Evolutionary conservation across 2,113 vertebrate genomes (phyloP).

Genomic region (Catharus fuscescens): DNA sequence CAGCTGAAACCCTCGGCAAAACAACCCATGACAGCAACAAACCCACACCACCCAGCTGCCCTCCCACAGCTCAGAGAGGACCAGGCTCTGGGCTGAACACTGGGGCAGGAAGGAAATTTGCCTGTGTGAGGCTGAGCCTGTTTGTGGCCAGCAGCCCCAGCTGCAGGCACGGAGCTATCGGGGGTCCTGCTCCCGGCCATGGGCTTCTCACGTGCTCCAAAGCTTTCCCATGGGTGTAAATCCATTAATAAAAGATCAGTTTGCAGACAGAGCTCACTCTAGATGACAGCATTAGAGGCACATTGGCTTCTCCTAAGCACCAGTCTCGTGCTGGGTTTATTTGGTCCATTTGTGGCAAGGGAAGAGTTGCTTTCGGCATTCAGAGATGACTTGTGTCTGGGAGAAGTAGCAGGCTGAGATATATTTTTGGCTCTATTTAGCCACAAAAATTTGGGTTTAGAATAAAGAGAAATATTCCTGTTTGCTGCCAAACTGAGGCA

Average conservation of each 20-base stretch:
- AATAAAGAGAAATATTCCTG: conserved; percentile 37
- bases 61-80: background rate
- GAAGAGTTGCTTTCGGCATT: background rate
- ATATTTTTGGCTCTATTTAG: conserved; percentile 51
- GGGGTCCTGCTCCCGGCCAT: background rate
- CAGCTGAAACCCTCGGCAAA: accelerated
- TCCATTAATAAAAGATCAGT: conserved; percentile 9
- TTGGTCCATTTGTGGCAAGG: background rate
- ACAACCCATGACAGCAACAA: background rate
- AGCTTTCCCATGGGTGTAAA: background rate
- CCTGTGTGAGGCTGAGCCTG: background rate
- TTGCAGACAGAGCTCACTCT: background rate
- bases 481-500: conserved; percentile 42
- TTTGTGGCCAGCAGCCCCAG: background rate
- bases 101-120: background rate
- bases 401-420: background rate
- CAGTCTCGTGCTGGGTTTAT: conserved; percentile 48
- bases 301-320: conserved; percentile 26
- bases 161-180: accelerated
- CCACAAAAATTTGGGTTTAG: conserved; percentile 47
- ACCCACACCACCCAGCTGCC: background rate
- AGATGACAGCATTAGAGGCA: conserved; percentile 40
- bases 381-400: conserved; percentile 31
- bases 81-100: background rate
- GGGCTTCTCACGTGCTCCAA: background rate